A percentile compares a stretch with the other conserved stretches of the same genome.
phyloP scores from a whole-genome alignment of 2,113 vertebrate genomes.

The Erinaceus europaeus region DNA sequence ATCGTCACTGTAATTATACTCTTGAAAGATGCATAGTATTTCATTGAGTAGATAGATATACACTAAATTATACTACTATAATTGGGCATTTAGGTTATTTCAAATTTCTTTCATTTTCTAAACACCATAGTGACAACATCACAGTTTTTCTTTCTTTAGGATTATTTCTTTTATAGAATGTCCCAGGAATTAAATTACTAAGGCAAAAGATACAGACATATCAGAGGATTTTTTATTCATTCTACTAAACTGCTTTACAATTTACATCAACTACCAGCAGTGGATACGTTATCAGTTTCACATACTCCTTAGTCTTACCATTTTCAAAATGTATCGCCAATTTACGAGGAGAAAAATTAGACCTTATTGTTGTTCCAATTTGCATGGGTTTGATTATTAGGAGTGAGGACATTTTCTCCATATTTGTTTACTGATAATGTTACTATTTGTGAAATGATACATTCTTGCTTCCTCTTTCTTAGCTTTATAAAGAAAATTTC shows the following conservation, averaged over 20 bases:
- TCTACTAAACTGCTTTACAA: constrained; percentile 53
- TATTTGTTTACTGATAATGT: constrained; percentile 37
- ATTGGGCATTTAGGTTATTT: neutral
- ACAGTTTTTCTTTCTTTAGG: constrained; percentile 32
- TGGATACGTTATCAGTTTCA: constrained; percentile 51
- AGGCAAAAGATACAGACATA: constrained; percentile 47
- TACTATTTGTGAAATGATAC: neutral
- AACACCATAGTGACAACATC: constrained; percentile 41
- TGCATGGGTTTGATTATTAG: constrained; percentile 64
- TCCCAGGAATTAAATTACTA: constrained; percentile 39
- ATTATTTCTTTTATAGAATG: constrained; percentile 37
- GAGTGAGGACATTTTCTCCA: constrained; percentile 19
- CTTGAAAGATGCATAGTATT: too few relatives aligned
- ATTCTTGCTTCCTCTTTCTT: neutral
- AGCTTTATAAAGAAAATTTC: neutral
- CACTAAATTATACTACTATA: neutral
- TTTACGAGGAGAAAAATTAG: constrained; percentile 71
- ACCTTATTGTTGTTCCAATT: constrained; percentile 66
- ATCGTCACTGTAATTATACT: constrained; percentile 30
- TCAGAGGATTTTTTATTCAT: constrained; percentile 67
- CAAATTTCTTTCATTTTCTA: neutral
- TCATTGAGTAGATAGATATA: too few relatives aligned
- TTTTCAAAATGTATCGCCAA: constrained; percentile 70
- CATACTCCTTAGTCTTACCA: constrained; percentile 20
- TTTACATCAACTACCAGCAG: constrained; percentile 55